These are phyloP conservation scores for Euwallacea similis DNA, from an alignment of 1,140 invertebrate species.

Conservation along the genomic window DNA sequence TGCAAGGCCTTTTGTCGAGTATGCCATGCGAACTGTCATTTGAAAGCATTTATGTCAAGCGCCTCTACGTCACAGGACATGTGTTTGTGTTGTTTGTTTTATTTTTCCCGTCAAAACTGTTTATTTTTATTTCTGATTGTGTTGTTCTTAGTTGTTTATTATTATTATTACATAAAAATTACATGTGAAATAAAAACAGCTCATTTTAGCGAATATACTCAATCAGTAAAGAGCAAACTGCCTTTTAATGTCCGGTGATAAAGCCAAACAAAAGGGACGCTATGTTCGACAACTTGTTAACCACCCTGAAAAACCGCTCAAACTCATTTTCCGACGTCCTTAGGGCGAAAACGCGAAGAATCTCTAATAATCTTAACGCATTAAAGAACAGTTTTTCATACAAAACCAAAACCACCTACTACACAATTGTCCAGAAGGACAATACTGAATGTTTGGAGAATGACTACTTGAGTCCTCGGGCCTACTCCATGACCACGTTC, in stretches of 20 bases:
- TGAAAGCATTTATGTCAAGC: too few relatives aligned
- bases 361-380: slow-evolving; percentile 50
- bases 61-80: too few relatives aligned
- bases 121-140: too few relatives aligned
- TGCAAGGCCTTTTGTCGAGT: too few relatives aligned
- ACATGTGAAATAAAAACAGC: too few relatives aligned
- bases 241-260: background rate
- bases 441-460: slow-evolving; percentile 47
- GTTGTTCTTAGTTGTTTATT: too few relatives aligned
- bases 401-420: slow-evolving; percentile 51
- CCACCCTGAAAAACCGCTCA: slow-evolving; percentile 55
- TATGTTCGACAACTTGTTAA: slow-evolving; percentile 60
- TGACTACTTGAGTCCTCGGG: slow-evolving; percentile 51
- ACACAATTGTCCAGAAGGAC: slow-evolving; percentile 45
- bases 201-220: too few relatives aligned
- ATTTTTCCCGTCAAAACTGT: too few relatives aligned
- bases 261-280: slow-evolving; percentile 18
- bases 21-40: too few relatives aligned
- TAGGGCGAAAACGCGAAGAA: slow-evolving; percentile 51
- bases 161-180: too few relatives aligned
- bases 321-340: slow-evolving; percentile 55
- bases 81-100: too few relatives aligned
- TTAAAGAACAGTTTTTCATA: slow-evolving; percentile 49
- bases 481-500: slow-evolving; percentile 49
- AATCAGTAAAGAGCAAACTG: too few relatives aligned